Evolutionary conservation across 2,888 invertebrate species (phyloP), one percentile per base, ranked within the genome.

Genomic region (Tholera decimalis): DNA sequence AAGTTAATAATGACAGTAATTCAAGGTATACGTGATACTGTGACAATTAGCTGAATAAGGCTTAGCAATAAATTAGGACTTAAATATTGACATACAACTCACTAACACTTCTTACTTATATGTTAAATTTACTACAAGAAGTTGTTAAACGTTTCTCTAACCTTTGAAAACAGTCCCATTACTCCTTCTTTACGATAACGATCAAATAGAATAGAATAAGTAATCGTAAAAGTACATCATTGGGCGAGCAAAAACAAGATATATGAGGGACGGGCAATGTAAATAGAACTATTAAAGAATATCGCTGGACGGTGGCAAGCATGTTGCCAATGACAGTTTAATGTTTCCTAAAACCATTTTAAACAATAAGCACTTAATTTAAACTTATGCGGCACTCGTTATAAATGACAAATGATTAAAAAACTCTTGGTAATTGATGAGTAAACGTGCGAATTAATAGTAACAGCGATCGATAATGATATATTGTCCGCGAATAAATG

Each of bases 341-440:
- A 81, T 83, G 73, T 76, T 73, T 80, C 77, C 77, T 80, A 73
- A 82, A 74, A 77, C 80, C 77, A 84, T 83, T 84, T 57, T 53
- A 77, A 83, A 84, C 79, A 84, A 85, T 85, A 84, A 83, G 79
- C 56, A 82, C 86, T 85, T 81, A 79, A 84, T 85, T 85, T 72
- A 77, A 84, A 80, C 73, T 75, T 83, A 84, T 80, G 72, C 77
- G 60, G 72, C 70, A 73, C 81, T 78, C 62, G 73, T 88, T 92
- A 91, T 88, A 86, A 83, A 89, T 93, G 93, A 94, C 92, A 92
- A 93, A 93, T 92, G 89, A 88, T 83, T 86, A 85, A 90, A 92
- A 91, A 90, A 91, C 57, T 86, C 80, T 83, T 80, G 71, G 87
- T 91, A 93, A 93, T 93, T 92, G 88, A 86, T 86, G 85, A 84